A percentile compares a stretch with the other conserved stretches of the same genome.
phyloP scores from a whole-genome alignment of 2,113 vertebrate genomes.

The Hippolais icterina region DNA sequence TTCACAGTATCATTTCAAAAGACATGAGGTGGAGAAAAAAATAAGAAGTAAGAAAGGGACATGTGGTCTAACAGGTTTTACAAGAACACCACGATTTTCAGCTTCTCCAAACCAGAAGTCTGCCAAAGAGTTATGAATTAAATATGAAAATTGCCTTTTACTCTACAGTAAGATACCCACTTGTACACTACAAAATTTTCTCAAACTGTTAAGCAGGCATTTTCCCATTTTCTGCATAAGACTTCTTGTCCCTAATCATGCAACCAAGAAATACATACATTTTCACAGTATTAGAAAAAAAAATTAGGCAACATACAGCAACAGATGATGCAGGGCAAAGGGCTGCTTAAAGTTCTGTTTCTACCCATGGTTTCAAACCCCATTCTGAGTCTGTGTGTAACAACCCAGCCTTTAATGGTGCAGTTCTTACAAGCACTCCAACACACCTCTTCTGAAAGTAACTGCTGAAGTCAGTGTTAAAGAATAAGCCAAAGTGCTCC shows the following conservation, averaged over 20 bases:
- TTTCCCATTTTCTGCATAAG: slow-evolving; percentile 27
- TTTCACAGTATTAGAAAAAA: slow-evolving; percentile 31
- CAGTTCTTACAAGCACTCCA: not conserved
- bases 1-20: not conserved
- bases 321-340: slow-evolving; percentile 52
- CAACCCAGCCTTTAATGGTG: not conserved
- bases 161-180: not conserved
- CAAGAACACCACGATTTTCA: not conserved
- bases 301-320: slow-evolving; percentile 42
- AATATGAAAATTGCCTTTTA: not conserved
- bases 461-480: not conserved
- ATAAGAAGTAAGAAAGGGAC: not conserved
- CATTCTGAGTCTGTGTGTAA: not conserved
- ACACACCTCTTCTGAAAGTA: not conserved
- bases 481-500: not conserved
- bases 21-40: not conserved
- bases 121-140: not conserved
- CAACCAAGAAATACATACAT: not conserved
- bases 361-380: not conserved
- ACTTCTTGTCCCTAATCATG: not conserved
- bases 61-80: not conserved
- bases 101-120: not conserved
- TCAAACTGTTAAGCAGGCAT: slow-evolving; percentile 65
- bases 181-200: slow-evolving; percentile 3
- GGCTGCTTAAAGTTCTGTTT: not conserved